Base-by-base conservation (phyloP, 2,888 invertebrate species). In the Zele albiditarsus region DNA sequence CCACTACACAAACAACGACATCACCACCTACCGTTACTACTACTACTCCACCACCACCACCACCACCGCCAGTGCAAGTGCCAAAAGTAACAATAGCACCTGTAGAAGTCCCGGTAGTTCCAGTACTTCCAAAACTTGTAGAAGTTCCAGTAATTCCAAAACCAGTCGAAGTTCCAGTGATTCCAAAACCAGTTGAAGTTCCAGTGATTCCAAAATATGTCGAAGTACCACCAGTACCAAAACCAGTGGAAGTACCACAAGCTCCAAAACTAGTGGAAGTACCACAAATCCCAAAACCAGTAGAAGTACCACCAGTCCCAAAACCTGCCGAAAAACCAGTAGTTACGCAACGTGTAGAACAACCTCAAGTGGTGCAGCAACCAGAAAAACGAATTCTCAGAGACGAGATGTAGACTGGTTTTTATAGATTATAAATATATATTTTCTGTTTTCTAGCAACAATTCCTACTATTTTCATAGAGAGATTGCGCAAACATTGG, bases 21-120 rank as follows among this genome's bases (percentile, higher is more conserved):
- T 71, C 79, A 49, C 74, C 77, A 16, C 77, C 82, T 23, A 74
- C 79, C 10, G 71, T 80, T 20, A 25, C 68, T 0, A 80, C 74
- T 71, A 69, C 82, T 62, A n/a, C n/a, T n/a, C n/a, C n/a, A n/a
- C n/a, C 75, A 2, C 71, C 77, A 16, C 71, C 75, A 14, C 66
- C 76, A 23, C 72, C 74, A 73, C 74, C 80, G 69, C 78, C 79
- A 53, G 79, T 80, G 16, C 71, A 79, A 25, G 77, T 81, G 10
- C 79, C 84, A 25, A 83, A 82, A 79, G 81, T 87, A 0, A 82
- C 85, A 4, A 82, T 83, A 10, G n/a, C 27, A 62, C 27, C 62
- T 20, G 20, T 8, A 8, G 53, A 23, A 20, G 8, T 20, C 8
- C 53, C 53, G 10, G 16, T 46, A n/a, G 46, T n/a, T 8, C 38